These are phyloP conservation scores for Mactromeris polynyma DNA, from an alignment of 2,888 invertebrate genomes.

Conservation along the genomic window DNA sequence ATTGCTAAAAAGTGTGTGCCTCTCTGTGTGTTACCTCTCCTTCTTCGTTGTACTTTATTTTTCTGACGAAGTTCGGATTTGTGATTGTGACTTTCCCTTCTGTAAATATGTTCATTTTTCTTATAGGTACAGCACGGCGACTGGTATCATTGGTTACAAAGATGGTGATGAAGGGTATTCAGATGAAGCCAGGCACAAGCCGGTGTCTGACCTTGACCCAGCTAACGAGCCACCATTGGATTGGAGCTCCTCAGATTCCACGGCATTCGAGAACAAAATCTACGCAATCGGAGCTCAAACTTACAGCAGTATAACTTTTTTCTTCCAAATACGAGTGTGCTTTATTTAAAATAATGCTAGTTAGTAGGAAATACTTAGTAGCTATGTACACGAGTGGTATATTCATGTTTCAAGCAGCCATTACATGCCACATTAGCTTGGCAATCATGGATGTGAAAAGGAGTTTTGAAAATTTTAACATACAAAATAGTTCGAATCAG, in stretches of 20 bases:
- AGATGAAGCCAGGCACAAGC: constrained; percentile 43
- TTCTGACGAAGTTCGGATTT: no score
- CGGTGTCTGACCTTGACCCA: constrained; percentile 37
- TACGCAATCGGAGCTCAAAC: constrained; percentile 59
- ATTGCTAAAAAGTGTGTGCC: no score
- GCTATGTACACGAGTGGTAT: no score
- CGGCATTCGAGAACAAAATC: background rate
- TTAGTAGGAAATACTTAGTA: no score
- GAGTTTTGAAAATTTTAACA: no score
- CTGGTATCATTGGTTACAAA: constrained; percentile 48
- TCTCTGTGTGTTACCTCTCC: no score
- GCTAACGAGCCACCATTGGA: constrained; percentile 37
- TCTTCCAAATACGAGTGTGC: background rate
- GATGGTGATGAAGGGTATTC: constrained; percentile 22
- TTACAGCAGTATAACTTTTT: constrained; percentile 42
- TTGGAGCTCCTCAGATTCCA: constrained; percentile 48
- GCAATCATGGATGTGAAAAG: no score
- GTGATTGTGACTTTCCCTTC: background rate
- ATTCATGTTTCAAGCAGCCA: no score
- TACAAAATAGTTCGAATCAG: no score
- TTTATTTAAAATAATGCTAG: background rate
- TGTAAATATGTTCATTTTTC: background rate
- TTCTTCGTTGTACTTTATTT: no score
- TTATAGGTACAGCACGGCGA: constrained; percentile 37
- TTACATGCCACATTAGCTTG: no score